phyloP scores from a whole-genome alignment of 2,113 vertebrate species.

The Verasper variegatus region DNA sequence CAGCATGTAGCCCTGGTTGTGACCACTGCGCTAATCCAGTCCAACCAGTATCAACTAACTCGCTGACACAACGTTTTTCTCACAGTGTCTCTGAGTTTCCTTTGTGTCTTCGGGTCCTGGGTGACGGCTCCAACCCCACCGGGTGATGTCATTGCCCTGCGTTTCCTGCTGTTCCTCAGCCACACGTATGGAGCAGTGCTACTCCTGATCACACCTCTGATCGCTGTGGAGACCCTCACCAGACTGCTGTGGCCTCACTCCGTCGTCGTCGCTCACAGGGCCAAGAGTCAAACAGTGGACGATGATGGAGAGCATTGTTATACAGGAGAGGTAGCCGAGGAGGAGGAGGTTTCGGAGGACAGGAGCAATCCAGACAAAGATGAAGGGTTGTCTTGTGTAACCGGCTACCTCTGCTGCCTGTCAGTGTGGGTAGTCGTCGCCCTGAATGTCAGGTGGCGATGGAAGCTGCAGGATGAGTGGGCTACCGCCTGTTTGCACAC shows the following conservation, averaged over 20 bases:
- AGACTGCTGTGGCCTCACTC: constrained; percentile 41
- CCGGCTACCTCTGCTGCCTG: constrained; percentile 77
- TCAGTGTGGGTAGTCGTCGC: constrained; percentile 77
- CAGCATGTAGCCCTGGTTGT: background rate
- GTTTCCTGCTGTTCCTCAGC: constrained; percentile 81
- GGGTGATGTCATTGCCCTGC: constrained; percentile 74
- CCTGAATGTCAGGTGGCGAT: constrained; percentile 51
- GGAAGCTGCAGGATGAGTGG: constrained; percentile 52
- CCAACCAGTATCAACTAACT: background rate
- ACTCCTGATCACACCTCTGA: constrained; percentile 74
- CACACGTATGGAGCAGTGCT: constrained; percentile 77
- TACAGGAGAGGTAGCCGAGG: background rate
- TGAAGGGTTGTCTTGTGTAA: background rate
- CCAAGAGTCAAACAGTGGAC: background rate
- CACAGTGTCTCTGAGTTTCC: constrained; percentile 75
- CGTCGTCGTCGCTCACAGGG: background rate
- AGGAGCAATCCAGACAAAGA: background rate
- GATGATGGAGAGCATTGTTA: constrained; percentile 1
- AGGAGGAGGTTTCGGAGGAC: constrained; percentile 12
- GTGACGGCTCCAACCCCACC: constrained; percentile 22
- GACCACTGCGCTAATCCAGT: background rate
- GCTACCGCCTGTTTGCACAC: constrained; percentile 58
- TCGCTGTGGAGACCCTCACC: constrained; percentile 70
- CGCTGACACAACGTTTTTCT: constrained; percentile 3
- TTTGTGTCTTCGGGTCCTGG: constrained; percentile 68